A percentile compares a stretch with the other conserved stretches of the same genome.
Evolutionary conservation across 2,797 vertebrate genomes (phyloP).

Genomic region (Enteromius unitaeniatus): DNA sequence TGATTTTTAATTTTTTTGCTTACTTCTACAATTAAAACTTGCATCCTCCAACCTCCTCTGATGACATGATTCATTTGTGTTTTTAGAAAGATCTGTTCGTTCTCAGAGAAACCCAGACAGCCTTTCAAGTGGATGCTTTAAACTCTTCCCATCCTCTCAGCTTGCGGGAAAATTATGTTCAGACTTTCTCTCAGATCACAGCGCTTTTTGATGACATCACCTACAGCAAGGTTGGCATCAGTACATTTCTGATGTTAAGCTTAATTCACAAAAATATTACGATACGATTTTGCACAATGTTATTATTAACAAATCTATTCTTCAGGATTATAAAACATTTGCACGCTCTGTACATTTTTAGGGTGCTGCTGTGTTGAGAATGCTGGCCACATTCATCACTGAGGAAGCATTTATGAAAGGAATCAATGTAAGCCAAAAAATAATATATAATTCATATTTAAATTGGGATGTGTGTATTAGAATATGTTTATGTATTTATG

Average conservation of each 20-base stretch:
- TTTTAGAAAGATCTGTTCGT: conserved; percentile 66
- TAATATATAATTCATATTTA: background rate
- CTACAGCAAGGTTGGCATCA: conserved; percentile 75
- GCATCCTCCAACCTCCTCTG: background rate
- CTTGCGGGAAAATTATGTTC: conserved; percentile 47
- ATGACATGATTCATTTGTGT: background rate
- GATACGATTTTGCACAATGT: background rate
- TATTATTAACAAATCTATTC: background rate
- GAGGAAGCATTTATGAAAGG: conserved; percentile 65
- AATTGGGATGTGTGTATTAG: background rate
- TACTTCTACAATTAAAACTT: background rate
- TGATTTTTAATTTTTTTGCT: background rate
- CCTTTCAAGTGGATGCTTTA: conserved; percentile 72
- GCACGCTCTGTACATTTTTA: conserved; percentile 57
- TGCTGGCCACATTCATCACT: conserved; percentile 70
- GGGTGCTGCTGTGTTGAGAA: conserved; percentile 79
- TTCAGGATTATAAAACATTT: background rate
- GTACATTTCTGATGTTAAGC: background rate
- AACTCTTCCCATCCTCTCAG: conserved; percentile 73
- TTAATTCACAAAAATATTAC: background rate
- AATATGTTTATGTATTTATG: background rate
- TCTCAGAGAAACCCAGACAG: conserved; percentile 59
- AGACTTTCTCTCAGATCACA: conserved; percentile 59
- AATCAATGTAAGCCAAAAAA: conserved; percentile 69
- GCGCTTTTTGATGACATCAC: conserved; percentile 72